phyloP scores from a whole-genome alignment of 2,888 invertebrate species.

The Synanthedon myopaeformis region DNA sequence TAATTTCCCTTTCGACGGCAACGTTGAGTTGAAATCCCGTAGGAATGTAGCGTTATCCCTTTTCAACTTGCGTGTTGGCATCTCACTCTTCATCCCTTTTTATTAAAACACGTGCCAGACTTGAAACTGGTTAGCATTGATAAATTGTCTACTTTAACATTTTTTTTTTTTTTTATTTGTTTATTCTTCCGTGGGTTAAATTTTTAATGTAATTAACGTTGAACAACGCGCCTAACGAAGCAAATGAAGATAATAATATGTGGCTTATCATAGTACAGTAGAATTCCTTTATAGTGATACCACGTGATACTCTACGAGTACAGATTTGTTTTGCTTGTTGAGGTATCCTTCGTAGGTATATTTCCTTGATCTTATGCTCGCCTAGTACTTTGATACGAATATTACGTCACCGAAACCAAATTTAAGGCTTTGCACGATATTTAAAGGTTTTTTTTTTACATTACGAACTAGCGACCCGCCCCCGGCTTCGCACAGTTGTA shows the following conservation, averaged over 20 bases:
- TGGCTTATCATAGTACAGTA: not conserved
- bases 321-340: not conserved
- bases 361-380: slow-evolving; percentile 13
- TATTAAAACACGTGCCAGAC: not conserved
- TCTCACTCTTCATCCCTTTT: slow-evolving; percentile 16
- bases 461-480: no score
- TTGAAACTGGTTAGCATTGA: slow-evolving; percentile 50
- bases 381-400: slow-evolving; percentile 34
- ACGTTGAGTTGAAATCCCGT: slow-evolving; percentile 34
- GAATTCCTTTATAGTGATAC: not conserved
- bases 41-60: slow-evolving; percentile 51
- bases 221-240: slow-evolving; percentile 9
- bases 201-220: slow-evolving; percentile 36
- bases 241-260: slow-evolving; percentile 1
- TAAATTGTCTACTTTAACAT: slow-evolving; percentile 31
- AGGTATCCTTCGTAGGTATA: not conserved
- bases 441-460: no score
- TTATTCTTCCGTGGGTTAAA: slow-evolving; percentile 23
- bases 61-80: slow-evolving; percentile 17
- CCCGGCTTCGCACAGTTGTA: no score
- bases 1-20: slow-evolving; percentile 50
- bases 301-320: not conserved
- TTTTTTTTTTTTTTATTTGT: slow-evolving; percentile 26
- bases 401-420: slow-evolving; percentile 47
- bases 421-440: no score